Evolutionary conservation across 2,113 vertebrate genomes (phyloP).

Genomic region (Fregata magnificens): DNA sequence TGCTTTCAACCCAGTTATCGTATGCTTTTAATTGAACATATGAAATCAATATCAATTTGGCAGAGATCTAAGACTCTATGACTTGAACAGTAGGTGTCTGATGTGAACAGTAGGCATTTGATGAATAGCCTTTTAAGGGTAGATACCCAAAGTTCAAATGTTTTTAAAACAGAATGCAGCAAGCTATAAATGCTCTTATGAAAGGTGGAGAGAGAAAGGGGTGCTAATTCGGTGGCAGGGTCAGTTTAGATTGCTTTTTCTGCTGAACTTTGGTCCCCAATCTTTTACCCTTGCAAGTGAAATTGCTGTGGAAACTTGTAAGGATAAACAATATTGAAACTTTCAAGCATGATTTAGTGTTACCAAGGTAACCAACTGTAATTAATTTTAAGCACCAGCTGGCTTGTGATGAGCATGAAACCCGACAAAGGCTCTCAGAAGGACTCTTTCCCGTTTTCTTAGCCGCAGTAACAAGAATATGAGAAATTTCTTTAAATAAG

Average conservation of each 20-base stretch:
- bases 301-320: conserved; percentile 34
- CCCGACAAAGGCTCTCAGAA: conserved; percentile 43
- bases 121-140: conserved; percentile 49
- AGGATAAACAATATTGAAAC: conserved; percentile 44
- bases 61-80: conserved; percentile 48
- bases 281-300: not conserved
- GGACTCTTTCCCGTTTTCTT: not conserved
- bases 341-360: conserved; percentile 51
- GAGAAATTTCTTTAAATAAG: not conserved
- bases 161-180: conserved; percentile 4
- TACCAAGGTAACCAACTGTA: conserved; percentile 65
- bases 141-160: conserved; percentile 19
- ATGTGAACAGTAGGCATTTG: conserved; percentile 55
- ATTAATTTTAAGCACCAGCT: conserved; percentile 73
- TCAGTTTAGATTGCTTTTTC: not conserved
- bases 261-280: not conserved
- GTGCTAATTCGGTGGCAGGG: not conserved
- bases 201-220: not conserved
- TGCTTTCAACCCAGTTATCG: not conserved
- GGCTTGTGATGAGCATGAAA: conserved; percentile 55
- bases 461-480: not conserved
- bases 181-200: not conserved
- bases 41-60: conserved; percentile 66
- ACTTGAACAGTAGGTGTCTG: conserved; percentile 47
- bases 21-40: conserved; percentile 61